Percentiles rank a stretch among this genome's conserved stretches.
These are phyloP conservation scores for Takifugu ocellatus DNA, from an alignment of 2,797 vertebrate genomes.

Conservation along the genomic window DNA sequence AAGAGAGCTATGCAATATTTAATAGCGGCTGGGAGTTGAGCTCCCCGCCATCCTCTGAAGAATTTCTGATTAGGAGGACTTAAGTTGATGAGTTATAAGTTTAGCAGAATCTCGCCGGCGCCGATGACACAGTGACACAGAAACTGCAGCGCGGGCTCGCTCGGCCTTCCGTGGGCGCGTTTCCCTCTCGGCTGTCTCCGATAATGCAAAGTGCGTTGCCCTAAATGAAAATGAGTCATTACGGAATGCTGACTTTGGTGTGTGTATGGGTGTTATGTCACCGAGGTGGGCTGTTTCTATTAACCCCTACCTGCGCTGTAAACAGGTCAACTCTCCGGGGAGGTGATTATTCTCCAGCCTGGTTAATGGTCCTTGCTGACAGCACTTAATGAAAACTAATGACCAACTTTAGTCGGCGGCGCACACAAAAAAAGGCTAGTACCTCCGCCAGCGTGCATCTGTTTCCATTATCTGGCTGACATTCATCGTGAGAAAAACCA, in stretches of 20 bases:
- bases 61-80: slow-evolving; percentile 34
- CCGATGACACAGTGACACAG: neutral
- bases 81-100: slow-evolving; percentile 24
- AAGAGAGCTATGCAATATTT: slow-evolving; percentile 37
- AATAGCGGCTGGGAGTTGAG: slow-evolving; percentile 32
- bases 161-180: slow-evolving; percentile 26
- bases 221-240: slow-evolving; percentile 41
- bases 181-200: slow-evolving; percentile 1
- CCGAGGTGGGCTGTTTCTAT: slow-evolving; percentile 67
- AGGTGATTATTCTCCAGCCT: slow-evolving; percentile 68
- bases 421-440: slow-evolving; percentile 39
- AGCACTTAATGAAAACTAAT: slow-evolving; percentile 74
- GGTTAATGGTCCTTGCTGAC: slow-evolving; percentile 74
- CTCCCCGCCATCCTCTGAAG: slow-evolving; percentile 21
- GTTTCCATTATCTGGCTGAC: slow-evolving; percentile 39
- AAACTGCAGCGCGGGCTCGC: slow-evolving; percentile 35
- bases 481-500: slow-evolving; percentile 15
- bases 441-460: slow-evolving; percentile 39
- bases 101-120: slow-evolving; percentile 15
- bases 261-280: slow-evolving; percentile 41
- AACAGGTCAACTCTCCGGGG: slow-evolving; percentile 59
- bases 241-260: slow-evolving; percentile 6
- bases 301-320: slow-evolving; percentile 69
- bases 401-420: slow-evolving; percentile 31
- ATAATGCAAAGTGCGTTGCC: slow-evolving; percentile 24